A percentile compares a stretch with the other conserved stretches of the same genome.
phyloP scores from a whole-genome alignment of 2,113 vertebrate genomes.

The Tinamus guttatus region DNA sequence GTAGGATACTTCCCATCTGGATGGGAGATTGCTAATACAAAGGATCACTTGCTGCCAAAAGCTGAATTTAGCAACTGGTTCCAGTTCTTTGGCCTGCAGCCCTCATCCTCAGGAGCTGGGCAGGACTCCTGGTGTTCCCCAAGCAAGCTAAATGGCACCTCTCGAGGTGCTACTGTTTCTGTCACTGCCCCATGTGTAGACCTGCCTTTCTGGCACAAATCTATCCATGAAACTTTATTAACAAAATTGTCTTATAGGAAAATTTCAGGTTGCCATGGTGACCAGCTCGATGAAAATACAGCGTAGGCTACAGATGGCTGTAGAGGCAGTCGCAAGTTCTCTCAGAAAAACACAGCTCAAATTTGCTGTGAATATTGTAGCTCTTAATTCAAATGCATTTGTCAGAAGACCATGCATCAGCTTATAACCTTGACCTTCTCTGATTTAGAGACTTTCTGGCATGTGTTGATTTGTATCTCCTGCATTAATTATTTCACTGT shows the following conservation, averaged over 20 bases:
- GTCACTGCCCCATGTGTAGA: neutral
- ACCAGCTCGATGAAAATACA: conserved; percentile 1
- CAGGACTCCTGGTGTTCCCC: neutral
- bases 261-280: conserved; percentile 40
- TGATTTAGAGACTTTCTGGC: neutral
- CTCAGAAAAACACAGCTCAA: neutral
- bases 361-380: neutral
- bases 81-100: neutral
- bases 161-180: accelerated
- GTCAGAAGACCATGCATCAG: neutral
- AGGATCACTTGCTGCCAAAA: neutral
- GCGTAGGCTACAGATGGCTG: neutral
- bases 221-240: neutral
- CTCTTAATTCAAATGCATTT: neutral
- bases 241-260: neutral
- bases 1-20: neutral
- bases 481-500: neutral
- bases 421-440: neutral
- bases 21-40: no score
- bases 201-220: neutral
- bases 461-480: neutral
- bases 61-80: neutral
- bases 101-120: neutral
- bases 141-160: neutral
- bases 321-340: neutral